Base-by-base conservation (phyloP, 2,113 vertebrate genomes). In the Tetraodon nigroviridis region DNA sequence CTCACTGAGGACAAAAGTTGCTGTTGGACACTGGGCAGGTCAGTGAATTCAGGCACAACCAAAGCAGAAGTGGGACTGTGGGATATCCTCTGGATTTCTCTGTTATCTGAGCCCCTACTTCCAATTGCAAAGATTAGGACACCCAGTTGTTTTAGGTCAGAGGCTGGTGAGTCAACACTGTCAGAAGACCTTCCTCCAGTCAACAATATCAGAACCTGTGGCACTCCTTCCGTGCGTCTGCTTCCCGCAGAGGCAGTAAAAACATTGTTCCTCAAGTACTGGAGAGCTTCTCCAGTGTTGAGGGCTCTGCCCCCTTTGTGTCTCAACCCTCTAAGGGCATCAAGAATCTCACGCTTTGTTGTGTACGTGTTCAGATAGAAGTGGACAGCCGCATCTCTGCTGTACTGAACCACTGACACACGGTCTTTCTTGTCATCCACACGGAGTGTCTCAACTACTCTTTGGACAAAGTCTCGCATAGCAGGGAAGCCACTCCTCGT, bases 211-310 rank as follows among this genome's bases (percentile, higher is more conserved):
- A 94, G 77, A 40, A 93, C 75, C 75, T 94, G 93, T 5, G 86
- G 87, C 61, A 93, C 86, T 0, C 89, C 87, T 16, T 92, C 2
- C 88, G 85, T 88, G 0, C 86, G 89, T 41, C 94, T 91, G 79
- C 93, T 93, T 13, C 94, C 94, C 0, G 92, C 85, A 0, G 88
- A 82, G 55, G 52, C 78, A 45, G 90, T 91, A 2, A 94, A 93
- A 22, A 94, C 68, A 16, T 88, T 73, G 10, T 80, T 86, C 74
- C 71, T 45, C 0, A 89, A 83, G 1, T 88, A 90, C 20, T 91
- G 88, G 58, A 94, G 84, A 40, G 82, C 82, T 0, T 76, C 85
- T 64, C 92, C 93, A 17, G 92, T 78, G 50, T 93, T 93, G 61
- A 93, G 86, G 8, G 82, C 17, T 65, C 74, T 90, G 57, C 84